Conservation (phyloP, 2,888 invertebrate genomes). For the Trichacis sp. region DNA sequence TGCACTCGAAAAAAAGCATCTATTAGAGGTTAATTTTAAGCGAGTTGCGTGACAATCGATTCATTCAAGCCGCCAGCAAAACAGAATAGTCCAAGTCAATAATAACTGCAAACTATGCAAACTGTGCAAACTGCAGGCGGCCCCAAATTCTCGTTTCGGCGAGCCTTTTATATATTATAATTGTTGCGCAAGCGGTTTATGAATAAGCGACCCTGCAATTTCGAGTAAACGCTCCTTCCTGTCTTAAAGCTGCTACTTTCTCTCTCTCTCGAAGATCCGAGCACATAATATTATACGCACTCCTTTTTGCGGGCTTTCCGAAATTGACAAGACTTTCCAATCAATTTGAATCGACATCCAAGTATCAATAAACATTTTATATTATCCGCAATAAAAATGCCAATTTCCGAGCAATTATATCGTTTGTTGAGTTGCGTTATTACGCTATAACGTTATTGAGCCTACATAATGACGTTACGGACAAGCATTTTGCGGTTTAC, state of each 20-base stretch:
- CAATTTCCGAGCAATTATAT: background rate
- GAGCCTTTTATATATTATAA: too few relatives aligned
- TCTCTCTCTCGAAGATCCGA: constrained; percentile 10
- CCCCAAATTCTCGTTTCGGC: too few relatives aligned
- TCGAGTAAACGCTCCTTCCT: constrained; percentile 22
- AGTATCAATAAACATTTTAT: background rate
- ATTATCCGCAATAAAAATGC: background rate
- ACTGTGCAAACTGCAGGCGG: too few relatives aligned
- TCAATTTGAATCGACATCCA: background rate
- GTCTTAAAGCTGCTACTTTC: constrained; percentile 20
- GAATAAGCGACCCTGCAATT: constrained; percentile 19
- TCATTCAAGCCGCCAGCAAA: too few relatives aligned
- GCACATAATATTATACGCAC: background rate
- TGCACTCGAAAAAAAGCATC: too few relatives aligned
- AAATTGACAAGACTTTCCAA: too few relatives aligned
- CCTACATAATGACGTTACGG: background rate
- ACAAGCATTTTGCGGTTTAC: background rate
- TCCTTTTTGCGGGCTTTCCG: background rate
- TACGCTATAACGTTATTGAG: background rate
- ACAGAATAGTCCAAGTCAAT: too few relatives aligned
- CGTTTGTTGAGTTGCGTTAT: background rate
- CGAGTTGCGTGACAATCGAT: too few relatives aligned
- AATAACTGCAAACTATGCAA: too few relatives aligned
- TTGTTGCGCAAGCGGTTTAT: constrained; percentile 15
- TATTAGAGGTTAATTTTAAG: too few relatives aligned